Base-by-base conservation (phyloP, 2,888 invertebrate genomes). In the Colletes collaris region DNA sequence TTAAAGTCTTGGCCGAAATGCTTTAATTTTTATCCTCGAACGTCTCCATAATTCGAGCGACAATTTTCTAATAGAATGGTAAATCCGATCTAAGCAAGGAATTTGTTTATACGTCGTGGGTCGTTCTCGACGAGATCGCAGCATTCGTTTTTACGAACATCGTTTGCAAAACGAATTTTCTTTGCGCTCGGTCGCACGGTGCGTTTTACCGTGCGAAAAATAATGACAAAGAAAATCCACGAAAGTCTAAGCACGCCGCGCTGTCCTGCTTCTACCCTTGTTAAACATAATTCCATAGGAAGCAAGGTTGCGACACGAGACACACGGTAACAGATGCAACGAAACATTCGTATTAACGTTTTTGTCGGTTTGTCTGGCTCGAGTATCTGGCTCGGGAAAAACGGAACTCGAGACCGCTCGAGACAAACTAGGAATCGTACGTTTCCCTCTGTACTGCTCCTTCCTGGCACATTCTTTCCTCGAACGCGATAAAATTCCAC, bases 261-360 rank as follows among this genome's bases (percentile, higher is more conserved):
- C 10, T 53, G 16, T 4, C 40, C 4, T 35, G 40, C 44, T 69
- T 65, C 44, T 10, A 35, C 37, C 68, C 63, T 60, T 77, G 78
- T 81, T 74, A 55, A 72, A 76, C 77, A 79, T 86, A 86, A 86
- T 86, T 86, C 86, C 84, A 82, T 74, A 76, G 84, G 66, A 84
- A 74, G 74, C 79, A 72, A 74, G 76, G 52, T 78, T 58, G 81
- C 76, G 78, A 76, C 71, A 58, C 78, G 84, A 65, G 62, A 58
- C 63, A 55, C 63, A 58, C 60, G 65, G 64, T 63, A 65, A 53
- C 55, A 71, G 77, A 68, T 68, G 59, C 66, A 79, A 86, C 77
- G 68, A 62, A 73, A 72, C 85, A 75, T 80, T 85, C 83, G 83
- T 76, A 71, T 73, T 59, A 53, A 49, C 71, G 66, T 84, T 84